Conservation (phyloP, 2,113 vertebrate genomes). For the Cololabis saira region DNA sequence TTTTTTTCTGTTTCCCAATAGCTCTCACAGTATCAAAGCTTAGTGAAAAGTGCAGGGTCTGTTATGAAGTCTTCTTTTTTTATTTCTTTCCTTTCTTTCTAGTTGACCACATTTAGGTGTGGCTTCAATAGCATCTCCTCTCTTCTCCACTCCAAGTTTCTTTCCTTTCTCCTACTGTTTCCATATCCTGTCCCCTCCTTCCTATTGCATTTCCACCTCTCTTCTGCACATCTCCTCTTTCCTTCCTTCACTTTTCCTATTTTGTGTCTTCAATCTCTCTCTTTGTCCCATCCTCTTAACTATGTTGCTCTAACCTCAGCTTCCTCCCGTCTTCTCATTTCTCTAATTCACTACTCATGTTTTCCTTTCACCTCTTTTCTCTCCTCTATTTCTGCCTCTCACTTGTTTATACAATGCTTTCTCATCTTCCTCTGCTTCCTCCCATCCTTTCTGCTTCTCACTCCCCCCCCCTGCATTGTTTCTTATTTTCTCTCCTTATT, state of each 20-base stretch:
- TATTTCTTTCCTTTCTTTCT: not conserved
- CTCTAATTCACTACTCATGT: no score
- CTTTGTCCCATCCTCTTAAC: not conserved
- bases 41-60: slow-evolving; percentile 17
- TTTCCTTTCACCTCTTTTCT: not conserved
- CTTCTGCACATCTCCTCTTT: no score
- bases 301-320: not conserved
- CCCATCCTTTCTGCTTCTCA: not conserved
- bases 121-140: no score
- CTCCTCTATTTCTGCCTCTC: not conserved
- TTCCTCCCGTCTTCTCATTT: not conserved
- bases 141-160: no score
- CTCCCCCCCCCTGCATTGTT: no score
- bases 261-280: not conserved
- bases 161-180: no score
- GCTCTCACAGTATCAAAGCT: not conserved
- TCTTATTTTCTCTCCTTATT: not conserved
- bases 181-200: no score
- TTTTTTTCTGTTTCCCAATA: not conserved
- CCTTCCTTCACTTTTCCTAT: not conserved
- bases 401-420: not conserved
- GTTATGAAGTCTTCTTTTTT: slow-evolving; percentile 15
- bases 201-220: no score
- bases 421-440: not conserved
- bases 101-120: no score